These are phyloP conservation scores for Euleptes europaea DNA, from an alignment of 2,113 vertebrate genomes.

Conservation along the genomic window DNA sequence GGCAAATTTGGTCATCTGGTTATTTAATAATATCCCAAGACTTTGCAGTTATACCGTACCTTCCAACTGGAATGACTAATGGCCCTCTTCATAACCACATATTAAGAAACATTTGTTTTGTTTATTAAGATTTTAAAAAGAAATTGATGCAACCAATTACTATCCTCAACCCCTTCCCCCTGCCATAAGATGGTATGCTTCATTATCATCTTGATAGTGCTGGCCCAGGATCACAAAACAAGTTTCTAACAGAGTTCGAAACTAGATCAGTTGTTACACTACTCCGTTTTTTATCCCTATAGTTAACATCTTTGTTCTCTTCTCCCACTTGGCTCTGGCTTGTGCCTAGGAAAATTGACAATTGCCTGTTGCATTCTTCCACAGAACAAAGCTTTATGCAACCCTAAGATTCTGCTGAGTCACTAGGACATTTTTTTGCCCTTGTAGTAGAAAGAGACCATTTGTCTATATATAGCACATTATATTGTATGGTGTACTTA, in stretches of 20 bases:
- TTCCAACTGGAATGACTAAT: background rate
- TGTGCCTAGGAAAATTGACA: slow-evolving; percentile 26
- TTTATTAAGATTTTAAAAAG: slow-evolving; percentile 19
- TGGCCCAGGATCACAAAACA: background rate
- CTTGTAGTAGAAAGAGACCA: background rate
- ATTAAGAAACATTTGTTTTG: background rate
- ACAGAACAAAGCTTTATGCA: slow-evolving; percentile 29
- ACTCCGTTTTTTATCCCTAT: background rate
- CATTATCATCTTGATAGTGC: background rate
- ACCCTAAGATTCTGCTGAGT: slow-evolving; percentile 21
- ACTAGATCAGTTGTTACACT: background rate
- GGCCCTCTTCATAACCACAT: slow-evolving; percentile 5
- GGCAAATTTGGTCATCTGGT: background rate
- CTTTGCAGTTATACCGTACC: background rate
- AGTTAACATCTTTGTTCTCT: background rate
- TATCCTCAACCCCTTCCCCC: slow-evolving; percentile 5
- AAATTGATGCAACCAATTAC: slow-evolving; percentile 9
- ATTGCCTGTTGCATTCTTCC: slow-evolving; percentile 35
- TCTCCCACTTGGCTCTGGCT: slow-evolving; percentile 28
- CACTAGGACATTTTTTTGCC: slow-evolving; percentile 16
- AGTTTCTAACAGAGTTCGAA: background rate
- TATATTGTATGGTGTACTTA: no score
- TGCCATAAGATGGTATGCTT: background rate
- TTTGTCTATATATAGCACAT: background rate
- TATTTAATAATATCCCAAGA: background rate